A percentile compares a stretch with the other conserved stretches of the same genome.
phyloP scores from a whole-genome alignment of 2,888 invertebrate species.

The Microdon myrmicae region DNA sequence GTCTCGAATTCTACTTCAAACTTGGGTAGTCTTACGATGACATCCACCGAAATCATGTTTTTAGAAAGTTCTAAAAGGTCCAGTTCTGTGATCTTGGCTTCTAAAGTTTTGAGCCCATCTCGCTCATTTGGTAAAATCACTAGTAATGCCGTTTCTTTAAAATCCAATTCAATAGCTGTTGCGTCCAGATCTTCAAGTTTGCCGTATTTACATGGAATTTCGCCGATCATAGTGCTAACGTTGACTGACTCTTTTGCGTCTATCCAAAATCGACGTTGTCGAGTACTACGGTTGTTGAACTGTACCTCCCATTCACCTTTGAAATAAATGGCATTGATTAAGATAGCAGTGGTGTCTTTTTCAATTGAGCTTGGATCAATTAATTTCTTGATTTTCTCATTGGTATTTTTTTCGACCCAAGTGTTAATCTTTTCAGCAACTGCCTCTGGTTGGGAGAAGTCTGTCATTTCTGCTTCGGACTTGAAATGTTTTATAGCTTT shows the following conservation, averaged over 20 bases:
- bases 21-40: slow-evolving; percentile 76
- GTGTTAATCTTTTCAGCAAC: slow-evolving; percentile 68
- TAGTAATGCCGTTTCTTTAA: slow-evolving; percentile 77
- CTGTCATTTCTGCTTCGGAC: slow-evolving; percentile 55
- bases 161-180: slow-evolving; percentile 75
- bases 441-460: slow-evolving; percentile 61
- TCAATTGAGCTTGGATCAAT: slow-evolving; percentile 54
- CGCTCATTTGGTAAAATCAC: slow-evolving; percentile 79
- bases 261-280: slow-evolving; percentile 76
- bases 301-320: slow-evolving; percentile 55
- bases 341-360: slow-evolving; percentile 39
- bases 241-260: slow-evolving; percentile 63
- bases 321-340: slow-evolving; percentile 56
- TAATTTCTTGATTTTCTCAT: slow-evolving; percentile 54
- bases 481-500: slow-evolving; percentile 62
- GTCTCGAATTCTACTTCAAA: slow-evolving; percentile 85
- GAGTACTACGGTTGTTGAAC: slow-evolving; percentile 75
- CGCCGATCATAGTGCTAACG: slow-evolving; percentile 63
- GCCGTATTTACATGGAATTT: slow-evolving; percentile 69
- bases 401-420: slow-evolving; percentile 54
- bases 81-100: slow-evolving; percentile 71
- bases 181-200: slow-evolving; percentile 69
- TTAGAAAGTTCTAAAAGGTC: slow-evolving; percentile 70
- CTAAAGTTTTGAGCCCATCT: slow-evolving; percentile 74
- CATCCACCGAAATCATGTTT: slow-evolving; percentile 70